phyloP scores from a whole-genome alignment of 1,140 invertebrate species.

The Neelides sp. region DNA sequence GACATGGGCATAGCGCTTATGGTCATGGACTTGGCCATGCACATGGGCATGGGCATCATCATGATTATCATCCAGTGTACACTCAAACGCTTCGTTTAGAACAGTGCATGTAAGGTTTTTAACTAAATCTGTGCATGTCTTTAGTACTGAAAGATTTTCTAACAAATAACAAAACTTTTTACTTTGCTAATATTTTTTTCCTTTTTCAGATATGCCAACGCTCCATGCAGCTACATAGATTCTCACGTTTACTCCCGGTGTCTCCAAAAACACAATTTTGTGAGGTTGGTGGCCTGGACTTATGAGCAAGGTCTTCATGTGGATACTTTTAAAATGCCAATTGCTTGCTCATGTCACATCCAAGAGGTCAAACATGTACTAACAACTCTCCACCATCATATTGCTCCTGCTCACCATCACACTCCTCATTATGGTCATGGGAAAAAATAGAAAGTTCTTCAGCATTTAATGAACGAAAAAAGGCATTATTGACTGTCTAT shows the following conservation, averaged over 20 bases:
- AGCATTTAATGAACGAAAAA: too few species aligned
- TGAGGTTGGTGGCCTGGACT: slow-evolving; percentile 31
- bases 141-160: background rate
- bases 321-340: slow-evolving; percentile 32
- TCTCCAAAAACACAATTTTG: slow-evolving; percentile 33
- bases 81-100: slow-evolving; percentile 32
- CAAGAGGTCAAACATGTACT: slow-evolving; percentile 15
- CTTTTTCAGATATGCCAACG: slow-evolving; percentile 27
- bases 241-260: slow-evolving; percentile 26
- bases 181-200: slow-evolving; percentile 7
- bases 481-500: too few species aligned
- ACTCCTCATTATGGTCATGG: background rate
- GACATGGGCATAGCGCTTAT: slow-evolving; percentile 16
- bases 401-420: slow-evolving; percentile 4
- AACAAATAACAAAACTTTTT: background rate
- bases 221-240: slow-evolving; percentile 31
- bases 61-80: slow-evolving; percentile 7
- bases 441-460: background rate
- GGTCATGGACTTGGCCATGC: slow-evolving; percentile 9
- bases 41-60: background rate
- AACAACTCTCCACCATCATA: slow-evolving; percentile 2
- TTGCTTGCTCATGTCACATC: slow-evolving; percentile 30
- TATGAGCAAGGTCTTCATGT: slow-evolving; percentile 32
- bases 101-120: slow-evolving; percentile 32
- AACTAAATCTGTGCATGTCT: background rate